phyloP scores from a whole-genome alignment of 2,888 invertebrate genomes.

The Hymenopus coronatus region DNA sequence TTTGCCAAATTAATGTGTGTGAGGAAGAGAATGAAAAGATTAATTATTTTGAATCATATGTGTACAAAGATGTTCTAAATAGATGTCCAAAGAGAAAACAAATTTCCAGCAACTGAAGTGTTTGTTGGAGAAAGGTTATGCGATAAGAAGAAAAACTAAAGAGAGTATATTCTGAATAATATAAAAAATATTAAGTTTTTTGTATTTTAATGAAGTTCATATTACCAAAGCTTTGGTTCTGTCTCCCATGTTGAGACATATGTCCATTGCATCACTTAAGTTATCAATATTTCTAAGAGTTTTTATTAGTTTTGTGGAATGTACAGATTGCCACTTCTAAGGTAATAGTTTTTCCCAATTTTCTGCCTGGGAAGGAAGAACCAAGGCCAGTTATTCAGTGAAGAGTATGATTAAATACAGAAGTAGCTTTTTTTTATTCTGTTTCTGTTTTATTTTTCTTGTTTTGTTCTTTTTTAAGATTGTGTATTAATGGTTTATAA shows the following conservation, averaged over 20 bases:
- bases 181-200: neutral
- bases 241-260: neutral
- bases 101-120: neutral
- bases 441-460: neutral
- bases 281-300: neutral
- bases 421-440: neutral
- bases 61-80: neutral
- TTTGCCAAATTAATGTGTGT: neutral
- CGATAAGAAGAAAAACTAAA: neutral
- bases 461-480: neutral
- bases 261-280: neutral
- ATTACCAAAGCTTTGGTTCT: neutral
- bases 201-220: neutral
- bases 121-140: neutral
- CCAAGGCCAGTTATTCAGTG: neutral
- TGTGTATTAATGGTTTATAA: neutral
- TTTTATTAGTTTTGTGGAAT: neutral
- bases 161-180: neutral
- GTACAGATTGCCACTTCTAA: neutral
- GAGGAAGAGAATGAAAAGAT: neutral
- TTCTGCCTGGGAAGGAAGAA: neutral
- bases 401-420: neutral
- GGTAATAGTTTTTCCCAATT: neutral
- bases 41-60: neutral
- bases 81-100: neutral